Conservation (phyloP, 2,113 vertebrate genomes). For the Thalassarche chlororhynchos region DNA sequence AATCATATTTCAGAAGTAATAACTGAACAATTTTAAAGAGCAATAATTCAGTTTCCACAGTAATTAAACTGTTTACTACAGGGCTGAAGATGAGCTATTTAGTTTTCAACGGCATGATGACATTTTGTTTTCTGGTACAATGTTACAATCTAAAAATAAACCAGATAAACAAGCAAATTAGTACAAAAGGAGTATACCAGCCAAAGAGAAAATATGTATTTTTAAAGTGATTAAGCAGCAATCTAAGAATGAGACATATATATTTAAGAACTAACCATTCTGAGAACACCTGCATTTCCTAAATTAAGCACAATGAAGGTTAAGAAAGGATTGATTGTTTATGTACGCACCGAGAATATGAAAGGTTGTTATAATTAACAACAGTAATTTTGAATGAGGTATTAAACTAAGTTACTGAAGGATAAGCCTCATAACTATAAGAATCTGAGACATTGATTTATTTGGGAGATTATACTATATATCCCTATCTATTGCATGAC, state of each 20-base stretch:
- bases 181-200: not conserved
- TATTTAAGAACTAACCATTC: not conserved
- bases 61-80: not conserved
- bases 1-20: not conserved
- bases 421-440: not conserved
- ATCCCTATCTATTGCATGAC: not conserved
- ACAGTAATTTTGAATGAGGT: not conserved
- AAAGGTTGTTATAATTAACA: not conserved
- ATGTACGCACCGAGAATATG: not conserved
- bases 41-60: not conserved
- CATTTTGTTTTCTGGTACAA: not conserved
- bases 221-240: not conserved
- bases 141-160: not conserved
- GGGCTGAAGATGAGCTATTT: not conserved
- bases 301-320: not conserved
- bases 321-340: not conserved
- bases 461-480: not conserved
- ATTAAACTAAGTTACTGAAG: not conserved
- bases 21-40: not conserved
- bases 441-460: not conserved
- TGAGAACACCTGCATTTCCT: not conserved
- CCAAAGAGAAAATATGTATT: not conserved
- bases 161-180: not conserved
- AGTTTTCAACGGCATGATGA: not conserved
- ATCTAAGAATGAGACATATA: not conserved